Evolutionary conservation across 2,888 invertebrate species (phyloP).

Genomic region (Anaspis maculata): DNA sequence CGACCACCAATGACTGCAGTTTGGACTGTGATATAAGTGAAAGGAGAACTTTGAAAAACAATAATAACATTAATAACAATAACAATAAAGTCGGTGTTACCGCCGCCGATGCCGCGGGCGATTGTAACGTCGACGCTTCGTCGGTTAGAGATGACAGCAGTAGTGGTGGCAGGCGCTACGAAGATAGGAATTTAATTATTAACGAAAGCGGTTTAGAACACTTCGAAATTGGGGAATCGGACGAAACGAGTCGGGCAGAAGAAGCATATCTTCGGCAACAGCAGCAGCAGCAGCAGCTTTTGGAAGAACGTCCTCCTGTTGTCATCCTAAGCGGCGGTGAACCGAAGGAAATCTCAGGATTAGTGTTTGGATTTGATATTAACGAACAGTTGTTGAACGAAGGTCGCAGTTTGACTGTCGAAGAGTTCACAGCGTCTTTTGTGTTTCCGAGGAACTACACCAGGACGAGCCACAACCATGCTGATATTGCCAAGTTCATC

Average conservation of each 20-base stretch:
- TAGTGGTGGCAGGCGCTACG: conserved; percentile 28
- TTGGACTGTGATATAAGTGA: conserved; percentile 24
- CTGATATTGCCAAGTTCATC: conserved; percentile 55
- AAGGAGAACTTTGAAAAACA: conserved; percentile 14
- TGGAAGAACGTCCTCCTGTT: too few species aligned
- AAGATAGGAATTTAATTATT: too few species aligned
- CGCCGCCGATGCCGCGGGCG: not conserved
- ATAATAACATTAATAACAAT: conserved; percentile 2
- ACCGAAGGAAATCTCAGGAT: conserved; percentile 50
- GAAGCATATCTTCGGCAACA: too few species aligned
- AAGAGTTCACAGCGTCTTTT: conserved; percentile 43
- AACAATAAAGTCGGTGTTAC: not conserved
- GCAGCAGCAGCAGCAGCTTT: too few species aligned
- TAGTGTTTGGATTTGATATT: conserved; percentile 75
- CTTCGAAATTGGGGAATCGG: too few species aligned
- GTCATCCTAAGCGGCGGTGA: conserved; percentile 58
- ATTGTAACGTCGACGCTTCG: not conserved
- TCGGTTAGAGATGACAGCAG: not conserved
- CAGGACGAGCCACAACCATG: conserved; percentile 47
- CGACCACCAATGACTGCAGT: conserved; percentile 11
- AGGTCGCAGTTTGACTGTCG: conserved; percentile 24
- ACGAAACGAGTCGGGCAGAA: too few species aligned
- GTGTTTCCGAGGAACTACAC: conserved; percentile 39
- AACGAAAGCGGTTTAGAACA: too few species aligned
- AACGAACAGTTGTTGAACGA: conserved; percentile 62